Base-by-base conservation (phyloP, 2,888 invertebrate genomes). In the Tuta absoluta region DNA sequence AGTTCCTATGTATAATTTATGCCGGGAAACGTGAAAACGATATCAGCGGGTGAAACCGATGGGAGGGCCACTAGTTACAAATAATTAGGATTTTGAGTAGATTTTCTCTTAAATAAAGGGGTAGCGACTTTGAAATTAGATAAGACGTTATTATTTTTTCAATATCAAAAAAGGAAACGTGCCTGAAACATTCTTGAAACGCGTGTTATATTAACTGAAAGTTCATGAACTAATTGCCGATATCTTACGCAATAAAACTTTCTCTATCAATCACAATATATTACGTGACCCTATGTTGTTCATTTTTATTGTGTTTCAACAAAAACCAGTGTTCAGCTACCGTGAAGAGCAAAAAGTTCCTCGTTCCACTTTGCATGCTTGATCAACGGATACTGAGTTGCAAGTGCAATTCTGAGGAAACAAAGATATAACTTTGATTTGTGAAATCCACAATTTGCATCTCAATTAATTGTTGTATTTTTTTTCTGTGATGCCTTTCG, bases 231-330 rank as follows among this genome's bases (percentile, higher is more conserved):
- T 63, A 56, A 49, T 59, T 62, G 51, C 21, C 37, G 37, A 59
- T 45, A 51, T 23, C 65, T 88, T 86, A 75, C 79, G 78, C 75
- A 87, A 85, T 76, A 69, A 67, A 68, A 86, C 88, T 91, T 89
- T 90, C 88, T 76, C 87, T 83, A 69, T 81, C 81, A 70, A 72
- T 69, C 33, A 41, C 79, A 78, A 78, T 56, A 56, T 75, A 81
- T 89, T 90, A 90, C 89, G 89, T 87, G 87, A 89, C 75, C 64
- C 71, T 72, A 71, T 82, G 75, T 85, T 85, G 78, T 71, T 66
- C 69, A 72, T 71, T 76, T 81, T 80, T 70, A 72, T 74, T 76
- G 69, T 77, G 74, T 74, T 74, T 33, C 77, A 75, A 74, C 23
- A 79, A 82, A 80, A 77, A 75, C 75, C 67, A 70, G 63, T 71